A percentile compares a stretch with the other conserved stretches of the same genome.
These are phyloP conservation scores for Oreochromis mossambicus DNA, from an alignment of 2,797 vertebrate species.

Conservation along the genomic window DNA sequence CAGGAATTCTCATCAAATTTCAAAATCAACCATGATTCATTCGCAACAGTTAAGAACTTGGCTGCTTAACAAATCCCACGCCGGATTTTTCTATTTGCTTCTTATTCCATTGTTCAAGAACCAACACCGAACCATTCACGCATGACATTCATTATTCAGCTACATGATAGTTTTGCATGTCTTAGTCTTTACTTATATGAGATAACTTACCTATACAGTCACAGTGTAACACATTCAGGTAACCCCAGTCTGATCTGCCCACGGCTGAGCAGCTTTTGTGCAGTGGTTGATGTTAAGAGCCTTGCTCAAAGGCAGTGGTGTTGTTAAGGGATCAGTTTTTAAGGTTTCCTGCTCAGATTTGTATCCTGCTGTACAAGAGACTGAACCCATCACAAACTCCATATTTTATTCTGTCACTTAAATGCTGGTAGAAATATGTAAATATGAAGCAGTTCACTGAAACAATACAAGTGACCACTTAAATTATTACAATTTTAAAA, in stretches of 20 bases:
- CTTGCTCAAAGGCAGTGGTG: not conserved
- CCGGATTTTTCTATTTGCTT: not conserved
- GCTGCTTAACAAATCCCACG: not conserved
- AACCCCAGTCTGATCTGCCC: not conserved
- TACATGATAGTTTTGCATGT: not conserved
- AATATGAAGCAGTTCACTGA: not conserved
- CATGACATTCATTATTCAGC: not conserved
- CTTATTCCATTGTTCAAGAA: not conserved
- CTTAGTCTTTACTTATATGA: not conserved
- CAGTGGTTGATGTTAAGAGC: not conserved
- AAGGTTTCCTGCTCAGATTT: not conserved
- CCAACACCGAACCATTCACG: not conserved
- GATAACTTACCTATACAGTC: not conserved
- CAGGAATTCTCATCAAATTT: not conserved
- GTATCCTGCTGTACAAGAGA: not conserved
- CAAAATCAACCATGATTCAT: not conserved
- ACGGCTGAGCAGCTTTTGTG: not conserved
- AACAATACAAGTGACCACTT: too few relatives aligned
- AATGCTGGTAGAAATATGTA: not conserved
- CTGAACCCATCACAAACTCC: not conserved
- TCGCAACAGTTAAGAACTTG: not conserved
- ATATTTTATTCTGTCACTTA: not conserved
- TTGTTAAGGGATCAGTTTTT: not conserved
- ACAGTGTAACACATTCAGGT: not conserved
- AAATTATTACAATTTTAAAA: not conserved